phyloP scores from a whole-genome alignment of 2,113 vertebrate genomes.

The Peromyscus leucopus region DNA sequence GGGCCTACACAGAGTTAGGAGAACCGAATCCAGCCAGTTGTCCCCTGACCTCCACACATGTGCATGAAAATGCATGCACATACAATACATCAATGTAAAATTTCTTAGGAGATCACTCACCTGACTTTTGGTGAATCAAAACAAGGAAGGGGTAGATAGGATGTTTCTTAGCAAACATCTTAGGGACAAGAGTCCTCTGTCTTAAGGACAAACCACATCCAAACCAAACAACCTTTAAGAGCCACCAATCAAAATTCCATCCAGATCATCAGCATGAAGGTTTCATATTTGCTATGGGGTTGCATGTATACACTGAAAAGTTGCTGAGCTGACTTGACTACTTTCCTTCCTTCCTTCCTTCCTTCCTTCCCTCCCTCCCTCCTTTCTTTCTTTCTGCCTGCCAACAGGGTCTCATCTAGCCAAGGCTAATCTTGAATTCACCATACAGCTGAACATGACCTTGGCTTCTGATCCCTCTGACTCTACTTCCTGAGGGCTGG shows the following conservation, averaged over 20 bases:
- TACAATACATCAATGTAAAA: background rate
- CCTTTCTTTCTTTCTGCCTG: background rate
- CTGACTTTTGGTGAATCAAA: constrained; percentile 31
- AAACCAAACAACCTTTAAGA: background rate
- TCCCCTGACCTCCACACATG: background rate
- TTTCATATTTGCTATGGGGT: constrained; percentile 14
- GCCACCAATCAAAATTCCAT: background rate
- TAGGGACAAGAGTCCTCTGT: background rate
- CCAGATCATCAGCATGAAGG: background rate
- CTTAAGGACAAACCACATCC: background rate
- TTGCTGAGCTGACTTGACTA: background rate
- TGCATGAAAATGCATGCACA: background rate
- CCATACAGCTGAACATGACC: no score
- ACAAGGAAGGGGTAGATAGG: background rate
- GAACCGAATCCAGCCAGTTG: background rate
- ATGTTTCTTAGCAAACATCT: constrained; percentile 27
- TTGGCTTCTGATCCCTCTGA: background rate
- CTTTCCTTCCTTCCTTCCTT: background rate
- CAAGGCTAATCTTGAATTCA: background rate
- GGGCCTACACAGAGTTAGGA: no score
- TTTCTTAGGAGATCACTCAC: background rate
- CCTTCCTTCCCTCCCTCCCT: no score
- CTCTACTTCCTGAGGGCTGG: background rate
- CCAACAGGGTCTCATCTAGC: background rate
- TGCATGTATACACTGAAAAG: background rate